Percentiles rank a stretch among this genome's conserved stretches.
phyloP scores from a whole-genome alignment of 2,113 vertebrate genomes.

The Pelmatolapia mariae region DNA sequence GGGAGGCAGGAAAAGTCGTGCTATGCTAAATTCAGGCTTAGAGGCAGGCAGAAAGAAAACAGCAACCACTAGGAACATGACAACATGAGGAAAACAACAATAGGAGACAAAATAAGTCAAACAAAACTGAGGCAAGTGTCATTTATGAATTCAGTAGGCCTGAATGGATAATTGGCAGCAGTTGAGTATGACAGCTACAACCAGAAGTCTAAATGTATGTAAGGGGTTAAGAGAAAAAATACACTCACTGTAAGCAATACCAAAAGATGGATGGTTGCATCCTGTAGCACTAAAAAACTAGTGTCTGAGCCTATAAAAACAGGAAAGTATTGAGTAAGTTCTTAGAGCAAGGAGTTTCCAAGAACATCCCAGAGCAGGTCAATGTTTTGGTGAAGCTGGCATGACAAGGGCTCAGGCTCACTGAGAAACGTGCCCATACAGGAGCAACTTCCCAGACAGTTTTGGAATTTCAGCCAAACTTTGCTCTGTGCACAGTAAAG shows the following conservation, averaged over 20 bases:
- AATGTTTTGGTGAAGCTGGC: neutral
- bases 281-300: neutral
- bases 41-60: neutral
- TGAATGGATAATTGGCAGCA: neutral
- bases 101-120: neutral
- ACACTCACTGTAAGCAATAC: neutral
- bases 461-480: neutral
- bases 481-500: neutral
- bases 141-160: neutral
- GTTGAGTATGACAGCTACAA: neutral
- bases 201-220: neutral
- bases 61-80: neutral
- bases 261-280: neutral
- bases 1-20: neutral
- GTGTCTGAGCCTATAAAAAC: neutral
- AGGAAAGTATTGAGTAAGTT: neutral
- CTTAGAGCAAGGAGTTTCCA: neutral
- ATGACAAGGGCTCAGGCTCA: neutral
- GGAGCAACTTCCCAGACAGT: neutral
- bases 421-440: neutral
- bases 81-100: neutral
- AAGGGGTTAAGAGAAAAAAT: fast-evolving
- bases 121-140: neutral
- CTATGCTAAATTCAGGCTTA: neutral
- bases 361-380: neutral